phyloP scores from a whole-genome alignment of 2,113 vertebrate genomes.

The Cavia aperea region DNA sequence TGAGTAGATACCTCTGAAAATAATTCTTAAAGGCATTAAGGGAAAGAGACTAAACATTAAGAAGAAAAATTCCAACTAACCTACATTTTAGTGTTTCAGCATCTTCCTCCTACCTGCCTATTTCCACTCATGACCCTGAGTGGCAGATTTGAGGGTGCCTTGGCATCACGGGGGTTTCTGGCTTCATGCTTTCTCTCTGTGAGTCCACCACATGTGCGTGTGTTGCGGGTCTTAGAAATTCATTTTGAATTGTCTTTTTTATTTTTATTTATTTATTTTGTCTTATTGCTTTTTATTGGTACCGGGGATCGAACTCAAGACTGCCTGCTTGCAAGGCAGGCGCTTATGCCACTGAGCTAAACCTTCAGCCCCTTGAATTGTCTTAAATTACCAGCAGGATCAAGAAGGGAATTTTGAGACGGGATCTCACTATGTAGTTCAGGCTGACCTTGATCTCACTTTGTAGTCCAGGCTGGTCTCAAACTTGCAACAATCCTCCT shows the following conservation, averaged over 20 bases:
- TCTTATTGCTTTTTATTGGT: no score
- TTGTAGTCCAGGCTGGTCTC: no score
- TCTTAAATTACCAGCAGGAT: neutral
- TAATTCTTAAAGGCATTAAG: neutral
- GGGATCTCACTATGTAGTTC: no score
- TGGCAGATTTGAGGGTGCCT: constrained; percentile 16
- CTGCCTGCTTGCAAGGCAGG: no score
- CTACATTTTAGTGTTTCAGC: neutral
- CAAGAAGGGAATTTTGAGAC: neutral
- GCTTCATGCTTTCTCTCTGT: neutral
- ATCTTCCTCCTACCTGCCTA: neutral
- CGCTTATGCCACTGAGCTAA: no score
- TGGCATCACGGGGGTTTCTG: constrained; percentile 11
- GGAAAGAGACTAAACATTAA: constrained; percentile 12
- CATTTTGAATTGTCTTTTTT: constrained; percentile 19
- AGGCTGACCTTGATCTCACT: no score
- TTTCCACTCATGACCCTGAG: neutral
- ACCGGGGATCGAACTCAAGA: no score
- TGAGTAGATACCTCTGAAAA: neutral
- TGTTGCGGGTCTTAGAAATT: neutral
- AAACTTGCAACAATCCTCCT: no score
- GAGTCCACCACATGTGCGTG: neutral
- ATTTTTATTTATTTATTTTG: no score
- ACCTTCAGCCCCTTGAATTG: neutral
- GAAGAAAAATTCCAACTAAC: neutral